A percentile compares a stretch with the other conserved stretches of the same genome.
phyloP scores from a whole-genome alignment of 2,113 vertebrate species.

The Cyanoramphus novaezelandiae region DNA sequence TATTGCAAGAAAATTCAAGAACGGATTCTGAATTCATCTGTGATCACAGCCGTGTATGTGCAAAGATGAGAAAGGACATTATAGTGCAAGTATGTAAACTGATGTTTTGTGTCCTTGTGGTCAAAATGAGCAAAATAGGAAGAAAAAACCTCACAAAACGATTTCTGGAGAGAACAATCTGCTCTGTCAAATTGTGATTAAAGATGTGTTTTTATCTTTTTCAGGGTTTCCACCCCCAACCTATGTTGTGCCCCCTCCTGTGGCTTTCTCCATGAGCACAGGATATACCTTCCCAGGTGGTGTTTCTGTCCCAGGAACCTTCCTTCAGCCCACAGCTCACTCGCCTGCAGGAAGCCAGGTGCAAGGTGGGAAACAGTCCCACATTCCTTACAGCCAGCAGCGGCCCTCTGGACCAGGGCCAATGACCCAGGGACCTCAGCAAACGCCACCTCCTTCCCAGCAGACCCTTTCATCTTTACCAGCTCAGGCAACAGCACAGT shows the following conservation, averaged over 20 bases:
- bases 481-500: constrained; percentile 85
- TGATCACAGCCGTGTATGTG: not conserved
- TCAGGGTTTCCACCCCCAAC: constrained; percentile 93
- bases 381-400: constrained; percentile 99
- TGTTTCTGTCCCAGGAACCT: constrained; percentile 90
- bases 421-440: constrained; percentile 85
- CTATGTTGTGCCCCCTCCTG: constrained; percentile 93
- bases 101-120: not conserved
- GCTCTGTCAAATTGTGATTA: not conserved
- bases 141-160: not conserved
- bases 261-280: constrained; percentile 94
- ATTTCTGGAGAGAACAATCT: not conserved
- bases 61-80: not conserved
- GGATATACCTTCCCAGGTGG: constrained; percentile 93
- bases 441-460: constrained; percentile 81
- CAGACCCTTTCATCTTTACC: constrained; percentile 79
- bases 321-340: constrained; percentile 89
- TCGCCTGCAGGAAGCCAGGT: constrained; percentile 85
- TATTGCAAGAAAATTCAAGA: not conserved
- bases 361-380: constrained; percentile 92
- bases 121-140: not conserved
- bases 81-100: not conserved
- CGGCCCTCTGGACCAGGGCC: constrained; percentile 92
- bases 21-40: not conserved
- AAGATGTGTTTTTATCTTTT: not conserved